phyloP scores from a whole-genome alignment of 2,797 vertebrate species.

The Parauchenoglanis punctatus region DNA sequence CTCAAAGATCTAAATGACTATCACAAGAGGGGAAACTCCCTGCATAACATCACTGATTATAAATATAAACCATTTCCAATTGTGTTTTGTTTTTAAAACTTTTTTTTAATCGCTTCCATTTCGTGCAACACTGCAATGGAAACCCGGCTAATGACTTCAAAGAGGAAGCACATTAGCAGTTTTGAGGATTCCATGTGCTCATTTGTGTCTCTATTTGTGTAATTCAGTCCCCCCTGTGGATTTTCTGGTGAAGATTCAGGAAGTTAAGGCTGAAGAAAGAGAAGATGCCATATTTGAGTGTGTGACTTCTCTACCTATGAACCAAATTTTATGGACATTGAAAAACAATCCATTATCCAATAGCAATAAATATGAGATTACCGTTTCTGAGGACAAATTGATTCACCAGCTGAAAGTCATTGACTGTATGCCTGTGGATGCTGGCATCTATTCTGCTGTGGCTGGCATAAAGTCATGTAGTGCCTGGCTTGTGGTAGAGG shows the following conservation, averaged over 20 bases:
- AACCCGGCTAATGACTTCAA: background rate
- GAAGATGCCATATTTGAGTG: constrained; percentile 81
- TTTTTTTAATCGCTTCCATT: no score
- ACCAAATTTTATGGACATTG: constrained; percentile 77
- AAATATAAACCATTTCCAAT: no score
- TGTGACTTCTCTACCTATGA: constrained; percentile 74
- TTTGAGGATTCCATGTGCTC: background rate
- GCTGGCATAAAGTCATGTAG: constrained; percentile 82
- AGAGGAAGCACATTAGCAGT: background rate
- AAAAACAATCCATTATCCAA: constrained; percentile 70
- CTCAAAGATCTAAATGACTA: no score
- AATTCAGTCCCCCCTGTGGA: constrained; percentile 71
- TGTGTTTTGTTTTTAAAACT: no score
- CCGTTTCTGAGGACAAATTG: constrained; percentile 81
- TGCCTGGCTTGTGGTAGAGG: constrained; percentile 86
- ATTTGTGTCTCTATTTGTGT: constrained; percentile 26
- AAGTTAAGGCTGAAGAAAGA: constrained; percentile 77
- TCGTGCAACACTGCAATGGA: no score
- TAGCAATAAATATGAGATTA: constrained; percentile 77
- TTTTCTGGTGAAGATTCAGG: constrained; percentile 78
- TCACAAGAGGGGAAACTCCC: no score
- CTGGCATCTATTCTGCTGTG: constrained; percentile 82
- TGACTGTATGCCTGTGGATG: constrained; percentile 76
- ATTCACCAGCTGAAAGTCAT: constrained; percentile 82
- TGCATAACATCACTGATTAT: no score